Evolutionary conservation across 2,888 invertebrate genomes (phyloP), one percentile per base, ranked within the genome.

Genomic region (Cephus runcator): DNA sequence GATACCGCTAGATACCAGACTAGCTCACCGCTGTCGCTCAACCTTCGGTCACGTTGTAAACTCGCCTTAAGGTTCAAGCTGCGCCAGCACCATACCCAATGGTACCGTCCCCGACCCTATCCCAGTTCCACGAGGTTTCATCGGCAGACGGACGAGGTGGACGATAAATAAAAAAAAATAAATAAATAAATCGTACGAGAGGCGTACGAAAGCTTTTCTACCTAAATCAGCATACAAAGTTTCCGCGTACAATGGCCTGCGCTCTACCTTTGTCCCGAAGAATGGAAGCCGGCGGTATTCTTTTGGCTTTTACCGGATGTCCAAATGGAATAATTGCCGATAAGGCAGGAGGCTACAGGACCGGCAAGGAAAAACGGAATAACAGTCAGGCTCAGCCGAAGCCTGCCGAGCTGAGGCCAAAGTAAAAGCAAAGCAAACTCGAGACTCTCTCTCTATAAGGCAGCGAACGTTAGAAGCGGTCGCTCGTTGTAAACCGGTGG

Each of bases 371-470:
- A 71, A 71, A 71, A 34, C 71, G 71, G 31, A 71, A 71, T 71
- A 71, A 71, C 34, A 71, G 71, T 56, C 23, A 9, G 56, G 0
- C 56, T 56, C 0, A 23, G 56, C 56, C 23, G 4, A 56, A 23
- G 56, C 15, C 56, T 2, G 23, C 6, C 23, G 23, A 0, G 35
- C 12, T 23, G 9, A 56, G 56, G 23, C 56, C 56, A 56, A 56
- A 56, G 56, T 34, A 34, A 71, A 71, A 34, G 33, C 71, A 71
- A 76, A n/a, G 76, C 34, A 75, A 75, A 77, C 35, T 35, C 12
- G 34, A 73, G 75, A 56, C 23, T 68, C 33, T 40, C 31, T 36
- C 75, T 71, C 40, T 79, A 79, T 75, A 77, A 77, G 77, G 77
- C 30, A 23, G 73, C 33, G 33, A 36, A 73, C 78, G 76, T n/a